Conservation (phyloP, 2,113 vertebrate species). For the Nematolebias whitei region DNA sequence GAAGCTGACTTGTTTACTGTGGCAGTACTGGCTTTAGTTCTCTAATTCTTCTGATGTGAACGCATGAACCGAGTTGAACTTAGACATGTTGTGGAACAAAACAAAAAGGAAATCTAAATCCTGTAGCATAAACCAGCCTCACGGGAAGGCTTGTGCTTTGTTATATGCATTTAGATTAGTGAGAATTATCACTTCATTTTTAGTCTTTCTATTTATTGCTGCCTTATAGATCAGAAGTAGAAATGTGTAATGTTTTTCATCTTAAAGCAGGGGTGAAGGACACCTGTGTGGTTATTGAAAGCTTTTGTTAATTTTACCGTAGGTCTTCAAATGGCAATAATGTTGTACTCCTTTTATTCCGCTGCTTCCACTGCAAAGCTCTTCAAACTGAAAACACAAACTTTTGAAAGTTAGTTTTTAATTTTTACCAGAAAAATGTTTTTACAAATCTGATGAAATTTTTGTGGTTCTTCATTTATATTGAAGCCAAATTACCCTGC, state of each 20-base stretch:
- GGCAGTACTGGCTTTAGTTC: not conserved
- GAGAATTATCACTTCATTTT: too few relatives aligned
- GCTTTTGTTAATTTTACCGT: not conserved
- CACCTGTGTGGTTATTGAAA: too few relatives aligned
- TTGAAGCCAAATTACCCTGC: constrained; percentile 13
- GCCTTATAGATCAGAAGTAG: too few relatives aligned
- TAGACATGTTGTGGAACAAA: not conserved
- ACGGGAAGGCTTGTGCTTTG: not conserved
- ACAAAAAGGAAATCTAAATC: constrained; percentile 17
- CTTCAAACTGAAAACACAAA: too few relatives aligned
- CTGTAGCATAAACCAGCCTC: not conserved
- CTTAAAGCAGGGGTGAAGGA: too few relatives aligned
- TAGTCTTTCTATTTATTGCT: too few relatives aligned
- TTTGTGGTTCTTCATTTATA: too few relatives aligned
- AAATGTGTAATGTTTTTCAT: too few relatives aligned
- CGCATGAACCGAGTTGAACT: constrained; percentile 1
- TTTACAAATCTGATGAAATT: too few relatives aligned
- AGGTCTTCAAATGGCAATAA: not conserved
- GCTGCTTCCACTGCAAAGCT: not conserved
- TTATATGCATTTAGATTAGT: too few relatives aligned
- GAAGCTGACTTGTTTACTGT: constrained; percentile 3
- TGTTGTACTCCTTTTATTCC: not conserved
- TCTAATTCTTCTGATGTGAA: not conserved
- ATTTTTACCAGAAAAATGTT: too few relatives aligned
- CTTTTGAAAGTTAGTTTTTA: too few relatives aligned